Evolutionary conservation across 2,113 vertebrate genomes (phyloP).

Genomic region (Entomyzon cyanotis): DNA sequence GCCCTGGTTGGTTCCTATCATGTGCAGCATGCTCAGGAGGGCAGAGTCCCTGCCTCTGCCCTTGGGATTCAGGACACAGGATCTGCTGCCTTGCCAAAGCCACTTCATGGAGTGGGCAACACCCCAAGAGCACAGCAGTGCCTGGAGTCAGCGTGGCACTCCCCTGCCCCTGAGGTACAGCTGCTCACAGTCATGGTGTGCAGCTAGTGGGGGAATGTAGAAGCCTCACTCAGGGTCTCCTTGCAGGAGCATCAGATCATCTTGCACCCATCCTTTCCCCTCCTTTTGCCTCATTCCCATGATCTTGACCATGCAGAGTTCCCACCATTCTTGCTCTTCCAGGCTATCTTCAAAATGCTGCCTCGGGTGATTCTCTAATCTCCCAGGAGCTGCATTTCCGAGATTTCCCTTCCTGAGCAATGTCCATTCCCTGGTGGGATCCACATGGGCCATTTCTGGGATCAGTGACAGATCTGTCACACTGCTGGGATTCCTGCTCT

Average conservation of each 20-base stretch:
- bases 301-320: background rate
- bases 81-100: background rate
- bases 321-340: background rate
- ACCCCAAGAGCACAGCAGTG: background rate
- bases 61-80: rapidly evolving
- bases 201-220: background rate
- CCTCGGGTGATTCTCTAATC: background rate
- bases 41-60: background rate
- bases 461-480: background rate
- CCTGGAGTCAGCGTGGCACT: rapidly evolving
- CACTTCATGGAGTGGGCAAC: background rate
- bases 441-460: background rate
- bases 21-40: rapidly evolving
- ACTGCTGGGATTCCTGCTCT: background rate
- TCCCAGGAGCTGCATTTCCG: background rate
- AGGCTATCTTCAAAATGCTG: background rate
- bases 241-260: background rate
- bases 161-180: background rate
- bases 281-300: background rate
- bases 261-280: background rate
- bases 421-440: background rate
- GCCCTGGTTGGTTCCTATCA: background rate
- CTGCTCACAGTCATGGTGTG: background rate
- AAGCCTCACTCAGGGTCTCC: background rate
- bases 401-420: background rate